These are phyloP conservation scores for Epinephelus malabaricus DNA, from an alignment of 2,797 vertebrate species.

Conservation along the genomic window DNA sequence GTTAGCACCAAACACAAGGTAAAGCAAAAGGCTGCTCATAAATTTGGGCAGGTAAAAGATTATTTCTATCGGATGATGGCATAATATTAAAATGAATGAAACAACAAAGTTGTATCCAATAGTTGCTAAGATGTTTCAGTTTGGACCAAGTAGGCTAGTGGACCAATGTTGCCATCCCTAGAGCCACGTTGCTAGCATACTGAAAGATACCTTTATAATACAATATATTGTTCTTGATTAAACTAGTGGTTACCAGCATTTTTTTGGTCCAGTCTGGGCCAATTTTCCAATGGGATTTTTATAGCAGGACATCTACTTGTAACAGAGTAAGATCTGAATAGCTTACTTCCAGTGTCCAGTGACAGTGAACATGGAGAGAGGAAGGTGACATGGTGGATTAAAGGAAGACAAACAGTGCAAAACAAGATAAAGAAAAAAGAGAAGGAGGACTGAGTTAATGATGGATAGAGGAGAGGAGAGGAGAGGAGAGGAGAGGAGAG, in stretches of 20 bases:
- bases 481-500: background rate
- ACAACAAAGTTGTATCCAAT: background rate
- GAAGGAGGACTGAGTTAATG: background rate
- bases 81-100: background rate
- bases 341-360: no score
- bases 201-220: no score
- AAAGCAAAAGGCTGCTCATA: background rate
- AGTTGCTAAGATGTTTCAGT: no score
- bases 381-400: background rate
- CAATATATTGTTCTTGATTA: background rate
- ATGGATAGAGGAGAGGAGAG: background rate
- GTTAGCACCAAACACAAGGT: background rate
- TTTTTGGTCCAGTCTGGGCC: background rate
- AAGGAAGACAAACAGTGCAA: background rate
- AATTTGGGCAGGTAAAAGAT: background rate
- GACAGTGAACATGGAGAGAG: background rate
- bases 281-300: background rate
- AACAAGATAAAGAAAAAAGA: background rate
- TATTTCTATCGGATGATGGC: no score
- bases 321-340: background rate
- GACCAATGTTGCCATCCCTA: background rate
- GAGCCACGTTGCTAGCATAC: background rate
- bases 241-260: background rate
- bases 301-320: background rate
- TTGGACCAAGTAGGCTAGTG: background rate